Percentiles rank a stretch among this genome's conserved stretches.
Conservation (phyloP, 2,113 vertebrate species). For the Tetrao urogallus region DNA sequence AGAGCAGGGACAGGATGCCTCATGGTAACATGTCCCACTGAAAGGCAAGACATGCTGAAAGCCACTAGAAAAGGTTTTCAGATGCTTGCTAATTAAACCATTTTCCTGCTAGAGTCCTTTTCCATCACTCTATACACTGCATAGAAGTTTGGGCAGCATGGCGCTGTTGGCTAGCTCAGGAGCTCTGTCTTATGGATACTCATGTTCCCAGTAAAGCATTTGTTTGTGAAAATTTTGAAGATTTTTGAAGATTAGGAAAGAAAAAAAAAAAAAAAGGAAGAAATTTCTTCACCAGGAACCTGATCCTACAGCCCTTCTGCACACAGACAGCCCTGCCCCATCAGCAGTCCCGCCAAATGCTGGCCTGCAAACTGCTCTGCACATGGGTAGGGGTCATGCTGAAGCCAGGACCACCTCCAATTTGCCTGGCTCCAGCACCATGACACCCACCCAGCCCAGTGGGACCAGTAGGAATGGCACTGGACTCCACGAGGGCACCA, state of each 20-base stretch:
- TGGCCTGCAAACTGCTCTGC: not conserved
- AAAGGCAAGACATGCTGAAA: conserved; percentile 23
- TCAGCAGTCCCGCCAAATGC: not conserved
- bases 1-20: not conserved
- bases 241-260: no score
- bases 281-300: not conserved
- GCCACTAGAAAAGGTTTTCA: not conserved
- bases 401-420: not conserved
- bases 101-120: not conserved
- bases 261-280: not conserved
- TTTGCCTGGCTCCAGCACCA: not conserved
- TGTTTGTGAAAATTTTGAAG: not conserved
- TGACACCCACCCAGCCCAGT: not conserved
- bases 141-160: not conserved
- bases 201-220: not conserved
- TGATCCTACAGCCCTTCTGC: not conserved
- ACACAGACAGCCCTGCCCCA: not conserved
- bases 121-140: not conserved
- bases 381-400: rapidly evolving
- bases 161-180: not conserved
- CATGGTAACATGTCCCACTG: conserved; percentile 3
- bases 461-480: not conserved
- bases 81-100: not conserved
- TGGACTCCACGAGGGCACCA: rapidly evolving
- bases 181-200: not conserved